A percentile compares a stretch with the other conserved stretches of the same genome.
Evolutionary conservation across 2,888 invertebrate species (phyloP).

Genomic region (Drosophila paucipuncta): DNA sequence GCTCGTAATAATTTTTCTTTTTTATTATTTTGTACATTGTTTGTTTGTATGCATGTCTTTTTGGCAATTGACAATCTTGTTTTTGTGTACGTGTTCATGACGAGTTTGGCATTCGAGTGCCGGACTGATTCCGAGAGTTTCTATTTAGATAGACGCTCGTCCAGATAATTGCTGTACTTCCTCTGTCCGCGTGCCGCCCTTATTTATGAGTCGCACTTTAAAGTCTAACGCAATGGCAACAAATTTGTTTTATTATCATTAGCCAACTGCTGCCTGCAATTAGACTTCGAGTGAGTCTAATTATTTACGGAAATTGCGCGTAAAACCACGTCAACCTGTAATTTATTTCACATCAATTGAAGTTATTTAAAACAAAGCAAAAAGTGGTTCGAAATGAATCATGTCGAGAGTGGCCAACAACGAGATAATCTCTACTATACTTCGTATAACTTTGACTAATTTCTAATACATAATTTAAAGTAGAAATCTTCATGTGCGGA

Average conservation of each 20-base stretch:
- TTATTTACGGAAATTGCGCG: constrained; percentile 77
- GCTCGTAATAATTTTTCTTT: constrained; percentile 9
- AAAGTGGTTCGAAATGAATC: neutral
- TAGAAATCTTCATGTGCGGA: neutral
- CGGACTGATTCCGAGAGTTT: constrained; percentile 9
- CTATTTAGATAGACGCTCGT: constrained; percentile 24
- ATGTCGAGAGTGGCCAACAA: neutral
- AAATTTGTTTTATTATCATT: constrained; percentile 36
- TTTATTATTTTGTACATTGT: neutral
- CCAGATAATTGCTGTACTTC: constrained; percentile 56
- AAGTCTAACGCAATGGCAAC: constrained; percentile 27
- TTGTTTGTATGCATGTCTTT: constrained; percentile 8
- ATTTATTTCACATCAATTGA: constrained; percentile 76
- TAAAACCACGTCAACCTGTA: constrained; percentile 76
- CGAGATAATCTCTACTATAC: neutral
- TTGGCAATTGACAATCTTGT: constrained; percentile 40
- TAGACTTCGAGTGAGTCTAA: constrained; percentile 52
- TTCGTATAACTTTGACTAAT: neutral
- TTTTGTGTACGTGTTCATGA: constrained; percentile 55
- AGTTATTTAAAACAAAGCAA: constrained; percentile 28
- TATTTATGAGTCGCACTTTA: constrained; percentile 35
- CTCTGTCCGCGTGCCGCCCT: constrained; percentile 12
- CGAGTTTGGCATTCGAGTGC: constrained; percentile 25
- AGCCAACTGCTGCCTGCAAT: constrained; percentile 48
- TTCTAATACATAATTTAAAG: neutral